Evolutionary conservation across 2,797 vertebrate genomes (phyloP), one percentile per base, ranked within the genome.

Genomic region (Rhinogobio ventralis): DNA sequence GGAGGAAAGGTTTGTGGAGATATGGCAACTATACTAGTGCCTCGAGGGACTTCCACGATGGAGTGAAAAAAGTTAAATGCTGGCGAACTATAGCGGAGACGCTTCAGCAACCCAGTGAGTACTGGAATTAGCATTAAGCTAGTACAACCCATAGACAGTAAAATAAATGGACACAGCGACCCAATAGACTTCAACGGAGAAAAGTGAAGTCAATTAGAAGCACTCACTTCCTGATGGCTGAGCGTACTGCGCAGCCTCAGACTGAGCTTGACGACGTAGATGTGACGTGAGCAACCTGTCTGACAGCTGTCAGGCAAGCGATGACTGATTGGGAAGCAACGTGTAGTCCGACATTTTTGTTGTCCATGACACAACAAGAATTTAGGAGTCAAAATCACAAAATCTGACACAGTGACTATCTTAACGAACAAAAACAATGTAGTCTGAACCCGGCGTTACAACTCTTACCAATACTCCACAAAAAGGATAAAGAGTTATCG

Each of bases 401-500:
- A 62, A 15, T 64, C 28, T 64, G 62, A 30, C 25, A 15, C 25
- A 30, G 14, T 8, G 60, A 15, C 14, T 64, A 30, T 64, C 14
- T 0, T 30, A 30, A 30, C 60, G 17, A 7, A 30, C 25, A 30
- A 17, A 64, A 64, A 7, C 28, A 30, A 17, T 64, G 25, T 17
- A 64, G 25, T 64, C 14, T 64, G 14, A 64, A 64, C 25, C 25
- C 6, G 13, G 60, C 13, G 2, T 28, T 30, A 28, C 14, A 3
- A 14, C 23, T 51, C 39, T 46, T 23, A 78, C 77, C 78, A 80
- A 53, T 39, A 39, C 64, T 55, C 20, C 33, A 57, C 66, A 62
- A 23, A 91, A 90, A 92, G 90, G 86, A 89, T 81, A 46, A 13
- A 83, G 25, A 33, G 15, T 67, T 72, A 69, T 36, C 30, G 74